Conservation (phyloP, 2,797 vertebrate species). For the Sarcoramphus papa region DNA sequence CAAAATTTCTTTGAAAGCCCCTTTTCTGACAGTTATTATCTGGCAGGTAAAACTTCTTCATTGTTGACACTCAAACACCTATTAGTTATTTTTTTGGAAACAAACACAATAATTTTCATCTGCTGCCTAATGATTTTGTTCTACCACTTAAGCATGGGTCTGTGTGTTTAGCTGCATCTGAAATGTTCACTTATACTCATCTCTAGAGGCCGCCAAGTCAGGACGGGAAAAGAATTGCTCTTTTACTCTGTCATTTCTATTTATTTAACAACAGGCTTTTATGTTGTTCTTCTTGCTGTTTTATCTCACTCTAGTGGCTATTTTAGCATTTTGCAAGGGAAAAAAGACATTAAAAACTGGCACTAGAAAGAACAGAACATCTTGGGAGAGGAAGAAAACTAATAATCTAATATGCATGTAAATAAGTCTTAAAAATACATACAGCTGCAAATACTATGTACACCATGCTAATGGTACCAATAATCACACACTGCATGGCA, state of each 20-base stretch:
- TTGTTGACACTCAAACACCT: background rate
- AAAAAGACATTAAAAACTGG: background rate
- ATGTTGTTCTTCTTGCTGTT: background rate
- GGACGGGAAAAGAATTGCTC: background rate
- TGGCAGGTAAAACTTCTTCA: background rate
- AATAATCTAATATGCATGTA: background rate
- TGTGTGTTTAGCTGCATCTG: background rate
- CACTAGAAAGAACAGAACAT: background rate
- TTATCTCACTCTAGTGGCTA: background rate
- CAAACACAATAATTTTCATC: background rate
- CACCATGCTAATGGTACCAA: background rate
- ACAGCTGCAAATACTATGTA: background rate
- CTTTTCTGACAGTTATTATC: background rate
- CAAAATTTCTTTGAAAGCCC: background rate
- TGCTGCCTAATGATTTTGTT: background rate
- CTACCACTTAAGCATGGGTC: background rate
- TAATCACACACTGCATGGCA: background rate
- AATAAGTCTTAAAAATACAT: background rate
- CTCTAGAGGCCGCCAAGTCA: background rate
- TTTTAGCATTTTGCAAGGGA: background rate
- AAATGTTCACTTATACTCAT: background rate
- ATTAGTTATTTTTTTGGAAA: background rate
- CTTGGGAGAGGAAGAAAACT: background rate
- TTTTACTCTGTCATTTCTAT: background rate
- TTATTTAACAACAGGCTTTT: background rate